Percentiles rank a stretch among this genome's conserved stretches.
Evolutionary conservation across 1,140 invertebrate genomes (phyloP).

Genomic region (Calliphora vicina): DNA sequence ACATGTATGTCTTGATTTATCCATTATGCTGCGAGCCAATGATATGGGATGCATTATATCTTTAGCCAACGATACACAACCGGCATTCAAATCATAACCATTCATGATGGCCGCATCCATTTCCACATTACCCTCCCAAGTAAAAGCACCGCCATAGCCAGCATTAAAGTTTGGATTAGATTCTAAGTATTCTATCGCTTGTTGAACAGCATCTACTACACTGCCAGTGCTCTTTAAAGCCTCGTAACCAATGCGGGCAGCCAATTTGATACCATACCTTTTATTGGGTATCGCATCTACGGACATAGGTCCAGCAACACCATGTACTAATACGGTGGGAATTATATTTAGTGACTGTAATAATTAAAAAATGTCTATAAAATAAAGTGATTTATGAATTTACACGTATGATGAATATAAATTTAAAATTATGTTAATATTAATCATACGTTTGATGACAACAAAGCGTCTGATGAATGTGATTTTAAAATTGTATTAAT

Average conservation of each 20-base stretch:
- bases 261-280: slow-evolving; percentile 70
- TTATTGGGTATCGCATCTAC: slow-evolving; percentile 67
- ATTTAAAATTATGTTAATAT: too few species aligned
- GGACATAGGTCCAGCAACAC: slow-evolving; percentile 73
- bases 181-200: slow-evolving; percentile 76
- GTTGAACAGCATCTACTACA: slow-evolving; percentile 78
- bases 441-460: too few species aligned
- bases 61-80: slow-evolving; percentile 71
- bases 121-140: slow-evolving; percentile 72
- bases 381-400: too few species aligned
- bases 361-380: not conserved
- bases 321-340: slow-evolving; percentile 72
- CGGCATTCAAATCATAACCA: slow-evolving; percentile 69
- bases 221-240: slow-evolving; percentile 66
- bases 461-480: too few species aligned
- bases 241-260: slow-evolving; percentile 69
- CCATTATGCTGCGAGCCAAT: slow-evolving; percentile 77
- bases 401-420: too few species aligned
- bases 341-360: slow-evolving; percentile 37
- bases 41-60: slow-evolving; percentile 78
- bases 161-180: slow-evolving; percentile 78
- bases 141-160: slow-evolving; percentile 67
- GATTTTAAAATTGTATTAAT: not conserved
- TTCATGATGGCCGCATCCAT: slow-evolving; percentile 85
- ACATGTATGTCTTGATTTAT: slow-evolving; percentile 77